These are phyloP conservation scores for Xestia ashworthii DNA, from an alignment of 2,888 invertebrate species.

Conservation along the genomic window DNA sequence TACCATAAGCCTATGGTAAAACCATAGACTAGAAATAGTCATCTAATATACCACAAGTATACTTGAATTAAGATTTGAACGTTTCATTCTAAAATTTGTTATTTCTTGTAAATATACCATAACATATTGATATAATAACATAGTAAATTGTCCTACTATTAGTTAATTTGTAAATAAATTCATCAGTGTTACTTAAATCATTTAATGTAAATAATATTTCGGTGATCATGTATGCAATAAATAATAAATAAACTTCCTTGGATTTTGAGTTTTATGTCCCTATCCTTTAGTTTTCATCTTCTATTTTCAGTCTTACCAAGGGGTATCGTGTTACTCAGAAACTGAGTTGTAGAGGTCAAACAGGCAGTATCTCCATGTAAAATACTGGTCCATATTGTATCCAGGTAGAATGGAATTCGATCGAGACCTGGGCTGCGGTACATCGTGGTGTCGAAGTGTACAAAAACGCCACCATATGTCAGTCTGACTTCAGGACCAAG, in stretches of 20 bases:
- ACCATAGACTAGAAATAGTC: constrained; percentile 69
- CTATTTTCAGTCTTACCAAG: neutral
- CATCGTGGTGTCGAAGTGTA: too few species aligned
- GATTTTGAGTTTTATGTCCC: constrained; percentile 64
- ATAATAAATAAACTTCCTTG: constrained; percentile 87
- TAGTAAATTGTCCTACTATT: constrained; percentile 74
- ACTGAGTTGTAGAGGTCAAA: too few species aligned
- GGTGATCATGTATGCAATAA: constrained; percentile 89
- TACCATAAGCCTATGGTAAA: constrained; percentile 67
- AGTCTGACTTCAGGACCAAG: too few species aligned
- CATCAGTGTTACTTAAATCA: constrained; percentile 86
- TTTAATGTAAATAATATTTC: constrained; percentile 88
- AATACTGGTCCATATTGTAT: neutral
- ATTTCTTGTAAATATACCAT: constrained; percentile 82
- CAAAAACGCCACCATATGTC: too few species aligned
- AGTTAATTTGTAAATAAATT: constrained; percentile 85
- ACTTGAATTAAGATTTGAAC: constrained; percentile 67
- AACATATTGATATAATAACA: constrained; percentile 65
- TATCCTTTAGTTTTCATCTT: neutral
- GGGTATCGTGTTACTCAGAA: too few species aligned
- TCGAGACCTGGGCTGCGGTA: too few species aligned
- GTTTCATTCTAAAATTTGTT: constrained; percentile 75
- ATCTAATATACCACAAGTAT: constrained; percentile 69
- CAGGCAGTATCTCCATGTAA: neutral
- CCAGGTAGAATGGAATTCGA: neutral